These are phyloP conservation scores for Buphagus erythrorhynchus DNA, from an alignment of 2,797 vertebrate species.

Conservation along the genomic window DNA sequence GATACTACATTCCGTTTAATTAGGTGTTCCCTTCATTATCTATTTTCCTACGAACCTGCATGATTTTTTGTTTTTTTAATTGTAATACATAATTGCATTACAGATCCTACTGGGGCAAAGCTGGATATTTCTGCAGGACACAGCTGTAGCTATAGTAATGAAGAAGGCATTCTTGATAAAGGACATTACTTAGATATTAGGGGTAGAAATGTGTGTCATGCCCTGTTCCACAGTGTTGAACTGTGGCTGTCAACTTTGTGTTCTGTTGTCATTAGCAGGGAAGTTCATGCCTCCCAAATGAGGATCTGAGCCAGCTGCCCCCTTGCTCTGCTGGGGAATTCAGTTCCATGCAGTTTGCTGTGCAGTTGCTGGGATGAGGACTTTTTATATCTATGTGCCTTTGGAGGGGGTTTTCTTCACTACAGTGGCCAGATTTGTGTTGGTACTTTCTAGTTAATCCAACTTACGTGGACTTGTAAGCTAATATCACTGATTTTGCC, in stretches of 20 bases:
- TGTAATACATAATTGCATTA: neutral
- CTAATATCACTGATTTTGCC: neutral
- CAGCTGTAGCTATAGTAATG: neutral
- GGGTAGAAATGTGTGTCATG: neutral
- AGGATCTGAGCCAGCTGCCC: neutral
- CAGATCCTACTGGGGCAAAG: neutral
- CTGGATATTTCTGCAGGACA: neutral
- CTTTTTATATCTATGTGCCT: neutral
- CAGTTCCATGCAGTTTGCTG: neutral
- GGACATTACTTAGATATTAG: neutral
- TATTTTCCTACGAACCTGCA: neutral
- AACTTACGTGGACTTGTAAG: neutral
- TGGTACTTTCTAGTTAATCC: neutral
- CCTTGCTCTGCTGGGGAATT: neutral
- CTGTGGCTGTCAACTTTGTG: neutral
- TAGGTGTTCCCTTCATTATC: neutral
- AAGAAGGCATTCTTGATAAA: neutral
- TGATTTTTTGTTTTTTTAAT: neutral
- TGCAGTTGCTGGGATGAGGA: accelerated
- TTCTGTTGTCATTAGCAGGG: neutral
- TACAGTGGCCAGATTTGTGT: neutral
- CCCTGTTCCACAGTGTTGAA: neutral
- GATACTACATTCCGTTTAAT: neutral
- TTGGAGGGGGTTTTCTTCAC: neutral
- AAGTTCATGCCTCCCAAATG: neutral